Base-by-base conservation (phyloP, 2,113 vertebrate species). In the Urocynchramus pylzowi region DNA sequence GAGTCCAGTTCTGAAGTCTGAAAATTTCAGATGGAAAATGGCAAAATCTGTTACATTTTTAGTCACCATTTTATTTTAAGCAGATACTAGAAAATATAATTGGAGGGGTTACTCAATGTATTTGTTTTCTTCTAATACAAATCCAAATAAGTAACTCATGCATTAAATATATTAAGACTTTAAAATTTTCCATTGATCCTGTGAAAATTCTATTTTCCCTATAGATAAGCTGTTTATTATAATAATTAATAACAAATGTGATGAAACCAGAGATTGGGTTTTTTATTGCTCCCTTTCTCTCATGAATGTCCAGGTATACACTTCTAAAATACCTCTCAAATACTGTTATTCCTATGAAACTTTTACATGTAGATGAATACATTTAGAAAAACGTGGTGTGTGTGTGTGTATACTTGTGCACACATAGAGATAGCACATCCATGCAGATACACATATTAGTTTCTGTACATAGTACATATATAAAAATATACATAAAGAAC, bases 291-390 rank as follows among this genome's bases (percentile, higher is more conserved):
- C 6, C 21, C 15, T 77, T 88, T 83, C 30, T 80, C 11, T 75
- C 35, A 57, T 37, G 20, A 60, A 68, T 69, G 17, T 24, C 31
- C 9, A 39, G 10, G 44, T 50, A 47, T 9, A 57, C 6, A 28
- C 20, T 82, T 75, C 24, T 18, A 83, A 37, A 33, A 45, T 7
- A 63, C 3, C 17, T 50, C 68, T 79, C 45, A 75, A 76, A 75
- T 30, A 37, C 22, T 5, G 3, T 60, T 94, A 21, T 53, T 67
- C 27, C 37, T 84, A n/a, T 15, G 45, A 26, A 77, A 65, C 2
- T 33, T 33, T 21, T 28, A 35, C 0, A 0, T 53, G 26, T 47
- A 64, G 19, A 13, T 45, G 2, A 22, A 42, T 23, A 12, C 0
- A 27, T 39, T 22, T 4, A 64, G 20, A 77, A 44, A 89, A 71